These are phyloP conservation scores for Nephrotoma appendiculata DNA, from an alignment of 2,888 invertebrate species.

Conservation along the genomic window DNA sequence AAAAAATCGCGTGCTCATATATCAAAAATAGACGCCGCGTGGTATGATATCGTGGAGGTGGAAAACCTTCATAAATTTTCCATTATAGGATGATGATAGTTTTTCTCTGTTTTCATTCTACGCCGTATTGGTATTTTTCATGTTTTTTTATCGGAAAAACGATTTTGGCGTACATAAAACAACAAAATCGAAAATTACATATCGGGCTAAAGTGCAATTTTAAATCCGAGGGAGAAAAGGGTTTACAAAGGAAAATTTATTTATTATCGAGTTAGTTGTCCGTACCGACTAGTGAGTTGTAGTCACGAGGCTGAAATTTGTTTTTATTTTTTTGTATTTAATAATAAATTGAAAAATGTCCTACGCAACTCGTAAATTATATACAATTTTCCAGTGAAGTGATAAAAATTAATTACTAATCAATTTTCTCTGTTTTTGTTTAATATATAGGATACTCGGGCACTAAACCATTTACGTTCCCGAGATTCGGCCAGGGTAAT, in stretches of 20 bases:
- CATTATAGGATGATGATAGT: not conserved
- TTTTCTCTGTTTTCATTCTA: not conserved
- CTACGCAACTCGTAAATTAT: constrained; percentile 13
- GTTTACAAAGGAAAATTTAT: not conserved
- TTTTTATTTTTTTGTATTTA: not conserved
- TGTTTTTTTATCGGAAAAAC: not conserved
- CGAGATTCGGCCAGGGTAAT: constrained; percentile 25
- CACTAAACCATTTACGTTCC: constrained; percentile 26
- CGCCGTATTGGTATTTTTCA: not conserved
- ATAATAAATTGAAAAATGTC: constrained; percentile 11
- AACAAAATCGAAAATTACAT: not conserved
- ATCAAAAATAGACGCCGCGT: not conserved
- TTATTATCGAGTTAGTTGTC: not conserved
- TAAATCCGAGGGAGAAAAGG: not conserved
- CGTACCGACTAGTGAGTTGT: not conserved
- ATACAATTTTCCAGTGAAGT: not conserved
- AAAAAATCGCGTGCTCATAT: not conserved
- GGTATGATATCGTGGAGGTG: not conserved
- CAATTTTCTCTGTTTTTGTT: not conserved
- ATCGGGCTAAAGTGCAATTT: not conserved
- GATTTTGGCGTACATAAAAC: not conserved
- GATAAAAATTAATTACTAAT: not conserved
- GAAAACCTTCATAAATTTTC: not conserved
- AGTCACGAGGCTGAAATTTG: not conserved
- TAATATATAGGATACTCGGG: constrained; percentile 21